phyloP scores from a whole-genome alignment of 2,113 vertebrate species.

The Cepphus grylle region DNA sequence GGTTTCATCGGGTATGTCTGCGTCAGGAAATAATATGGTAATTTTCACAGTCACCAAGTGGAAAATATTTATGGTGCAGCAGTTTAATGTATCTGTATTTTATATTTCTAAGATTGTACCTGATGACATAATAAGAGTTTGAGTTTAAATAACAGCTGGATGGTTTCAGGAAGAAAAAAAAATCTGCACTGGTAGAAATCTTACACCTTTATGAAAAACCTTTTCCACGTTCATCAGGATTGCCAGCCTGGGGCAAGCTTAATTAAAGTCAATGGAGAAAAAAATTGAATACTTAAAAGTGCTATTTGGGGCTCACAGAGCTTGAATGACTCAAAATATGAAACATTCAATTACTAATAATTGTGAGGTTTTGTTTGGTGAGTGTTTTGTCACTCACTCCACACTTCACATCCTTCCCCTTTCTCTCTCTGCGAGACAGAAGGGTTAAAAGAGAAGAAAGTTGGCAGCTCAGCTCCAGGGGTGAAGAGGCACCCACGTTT shows the following conservation, averaged over 20 bases:
- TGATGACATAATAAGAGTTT: constrained; percentile 68
- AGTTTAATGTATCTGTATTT: constrained; percentile 69
- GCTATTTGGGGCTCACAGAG: constrained; percentile 69
- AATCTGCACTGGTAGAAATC: constrained; percentile 29
- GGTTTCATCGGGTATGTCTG: constrained; percentile 52
- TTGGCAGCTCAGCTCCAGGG: not conserved
- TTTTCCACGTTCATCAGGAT: constrained; percentile 59
- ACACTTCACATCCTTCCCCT: constrained; percentile 11
- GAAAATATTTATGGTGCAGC: constrained; percentile 69
- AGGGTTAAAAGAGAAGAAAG: not conserved
- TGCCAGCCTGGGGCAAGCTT: constrained; percentile 73
- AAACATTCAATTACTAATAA: constrained; percentile 68
- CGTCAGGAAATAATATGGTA: constrained; percentile 67
- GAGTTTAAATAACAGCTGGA: constrained; percentile 64
- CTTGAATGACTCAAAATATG: constrained; percentile 75
- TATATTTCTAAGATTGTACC: constrained; percentile 63
- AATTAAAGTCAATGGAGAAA: constrained; percentile 82
- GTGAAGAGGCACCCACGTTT: not conserved
- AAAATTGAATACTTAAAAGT: constrained; percentile 74
- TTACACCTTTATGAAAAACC: constrained; percentile 60
- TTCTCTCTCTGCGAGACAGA: not conserved
- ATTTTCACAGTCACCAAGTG: constrained; percentile 68
- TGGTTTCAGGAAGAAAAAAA: constrained; percentile 49
- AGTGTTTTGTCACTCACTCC: constrained; percentile 42
- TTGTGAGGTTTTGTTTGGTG: constrained; percentile 54